Evolutionary conservation across 2,888 invertebrate genomes (phyloP).

Genomic region (Apotomis turbidana): DNA sequence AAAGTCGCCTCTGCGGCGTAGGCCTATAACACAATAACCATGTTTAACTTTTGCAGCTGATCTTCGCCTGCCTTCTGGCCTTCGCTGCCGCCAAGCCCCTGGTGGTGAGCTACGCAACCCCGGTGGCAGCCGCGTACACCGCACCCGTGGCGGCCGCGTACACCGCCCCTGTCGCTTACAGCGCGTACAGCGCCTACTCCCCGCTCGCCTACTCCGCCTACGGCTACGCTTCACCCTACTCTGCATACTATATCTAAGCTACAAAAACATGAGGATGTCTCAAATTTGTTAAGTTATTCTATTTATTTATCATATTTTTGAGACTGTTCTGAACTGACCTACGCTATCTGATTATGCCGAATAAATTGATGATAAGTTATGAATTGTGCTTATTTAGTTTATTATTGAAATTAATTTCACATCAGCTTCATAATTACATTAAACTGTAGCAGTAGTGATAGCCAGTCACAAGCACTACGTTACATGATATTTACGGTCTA

Average conservation of each 20-base stretch:
- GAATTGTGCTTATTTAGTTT: conserved; percentile 1
- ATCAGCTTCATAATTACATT: too few species aligned
- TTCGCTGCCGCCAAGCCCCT: conserved; percentile 61
- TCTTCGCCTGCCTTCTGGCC: conserved; percentile 82
- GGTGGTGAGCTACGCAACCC: conserved; percentile 47
- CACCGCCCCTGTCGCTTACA: conserved; percentile 58
- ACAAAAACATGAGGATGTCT: conserved; percentile 5
- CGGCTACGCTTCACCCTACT: conserved; percentile 62
- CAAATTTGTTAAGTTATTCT: neutral
- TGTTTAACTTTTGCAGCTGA: conserved; percentile 65
- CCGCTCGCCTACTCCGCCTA: conserved; percentile 59
- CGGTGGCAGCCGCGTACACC: conserved; percentile 35
- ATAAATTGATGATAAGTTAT: conserved; percentile 18
- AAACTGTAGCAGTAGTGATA: too few species aligned
- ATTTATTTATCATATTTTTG: conserved; percentile 25
- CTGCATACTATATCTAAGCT: conserved; percentile 51
- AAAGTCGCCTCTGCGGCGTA: too few species aligned
- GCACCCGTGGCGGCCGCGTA: conserved; percentile 50
- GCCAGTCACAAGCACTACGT: too few species aligned
- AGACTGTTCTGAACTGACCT: conserved; percentile 21
- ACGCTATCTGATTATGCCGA: conserved; percentile 11
- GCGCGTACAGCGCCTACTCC: conserved; percentile 64
- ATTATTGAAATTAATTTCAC: neutral
- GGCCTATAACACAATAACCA: neutral
- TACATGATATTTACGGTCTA: too few species aligned